Base-by-base conservation (phyloP, 2,797 vertebrate species). In the Fistularia commersonii region DNA sequence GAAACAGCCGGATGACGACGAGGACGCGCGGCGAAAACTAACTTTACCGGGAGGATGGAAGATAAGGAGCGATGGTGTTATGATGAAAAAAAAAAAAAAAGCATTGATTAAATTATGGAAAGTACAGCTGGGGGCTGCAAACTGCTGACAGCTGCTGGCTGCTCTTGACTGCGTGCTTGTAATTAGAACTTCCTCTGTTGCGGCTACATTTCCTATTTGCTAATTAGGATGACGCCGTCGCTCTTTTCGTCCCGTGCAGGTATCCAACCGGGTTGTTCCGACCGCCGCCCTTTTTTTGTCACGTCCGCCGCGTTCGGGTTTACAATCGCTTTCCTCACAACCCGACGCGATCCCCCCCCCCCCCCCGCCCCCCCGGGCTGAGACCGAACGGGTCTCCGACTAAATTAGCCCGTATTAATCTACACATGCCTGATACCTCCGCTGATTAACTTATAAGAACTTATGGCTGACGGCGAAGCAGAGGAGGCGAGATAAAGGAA, bases 91-190 rank as follows among this genome's bases (percentile, higher is more conserved):
- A 67, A 76, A 61, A 74, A 60, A 65, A 51, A 56, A 61, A 49
- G 72, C 60, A n/a, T n/a, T 45, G 64, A 66, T 86, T 61, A n/a
- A 66, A 61, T 74, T 76, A 78, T 67, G 72, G 50, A 54, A 51
- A 71, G 57, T 13, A 52, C 55, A 62, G 60, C 65, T 56, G 55
- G 64, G 77, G 52, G 69, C 49, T 49, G 60, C 61, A 70, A 74
- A 65, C 60, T 66, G 77, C 80, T 79, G 78, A 77, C 74, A 77
- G 72, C 76, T 77, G 79, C 69, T 83, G 64, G 75, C 58, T 9
- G 47, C 69, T 74, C 54, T 57, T 51, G 49, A 54, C 64, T 57
- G 45, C 37, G 0, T 49, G 31, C 46, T 51, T 67, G 40, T 78
- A 61, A 75, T 75, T 64, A 64, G 54, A 69, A 61, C 72, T 72